Conservation (phyloP, 2,113 vertebrate species). For the Struthidea cinerea region DNA sequence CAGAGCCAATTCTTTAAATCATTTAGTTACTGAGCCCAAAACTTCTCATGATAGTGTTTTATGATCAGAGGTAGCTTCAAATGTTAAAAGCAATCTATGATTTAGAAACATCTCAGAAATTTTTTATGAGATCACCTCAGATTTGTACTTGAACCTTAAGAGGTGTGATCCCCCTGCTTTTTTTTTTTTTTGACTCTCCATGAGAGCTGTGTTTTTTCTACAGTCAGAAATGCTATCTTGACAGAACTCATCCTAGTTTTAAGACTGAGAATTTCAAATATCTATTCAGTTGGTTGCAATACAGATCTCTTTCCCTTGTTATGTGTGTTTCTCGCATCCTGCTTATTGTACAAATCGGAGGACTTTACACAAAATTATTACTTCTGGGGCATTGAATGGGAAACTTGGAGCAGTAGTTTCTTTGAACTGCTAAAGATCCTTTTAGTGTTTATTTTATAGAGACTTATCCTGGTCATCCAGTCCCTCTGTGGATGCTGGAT, state of each 20-base stretch:
- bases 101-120: background rate
- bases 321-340: background rate
- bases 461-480: background rate
- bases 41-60: background rate
- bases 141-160: background rate
- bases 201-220: background rate
- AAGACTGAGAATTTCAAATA: background rate
- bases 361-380: background rate
- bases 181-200: background rate
- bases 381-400: background rate
- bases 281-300: background rate
- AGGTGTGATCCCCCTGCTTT: fast-evolving
- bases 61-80: background rate
- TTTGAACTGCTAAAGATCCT: background rate
- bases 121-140: background rate
- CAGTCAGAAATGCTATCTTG: background rate
- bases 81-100: background rate
- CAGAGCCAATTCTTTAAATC: background rate
- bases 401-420: background rate
- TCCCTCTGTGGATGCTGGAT: background rate
- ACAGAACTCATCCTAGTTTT: background rate
- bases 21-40: background rate
- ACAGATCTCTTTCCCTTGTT: background rate
- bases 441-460: background rate
- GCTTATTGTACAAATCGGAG: background rate